Evolutionary conservation across 2,113 vertebrate genomes (phyloP).

Genomic region (Oryctolagus cuniculus): DNA sequence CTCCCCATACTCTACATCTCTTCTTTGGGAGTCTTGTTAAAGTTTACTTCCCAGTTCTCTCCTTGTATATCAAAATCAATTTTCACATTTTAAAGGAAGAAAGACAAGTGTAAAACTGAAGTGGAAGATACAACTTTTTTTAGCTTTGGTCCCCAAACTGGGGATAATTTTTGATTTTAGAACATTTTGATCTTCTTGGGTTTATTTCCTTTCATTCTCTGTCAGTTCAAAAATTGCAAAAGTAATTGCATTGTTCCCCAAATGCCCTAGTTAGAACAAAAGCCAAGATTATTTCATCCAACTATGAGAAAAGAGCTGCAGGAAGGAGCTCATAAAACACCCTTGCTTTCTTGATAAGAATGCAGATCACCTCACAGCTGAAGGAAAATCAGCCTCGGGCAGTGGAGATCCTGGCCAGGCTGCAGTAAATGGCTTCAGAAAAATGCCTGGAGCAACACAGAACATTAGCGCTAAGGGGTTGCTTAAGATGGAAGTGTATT

Average conservation of each 20-base stretch:
- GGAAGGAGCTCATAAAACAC: background rate
- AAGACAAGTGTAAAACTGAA: background rate
- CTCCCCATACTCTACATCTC: background rate
- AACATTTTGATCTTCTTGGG: conserved; percentile 44
- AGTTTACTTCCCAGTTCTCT: background rate
- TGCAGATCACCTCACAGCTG: background rate
- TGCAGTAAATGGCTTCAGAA: background rate
- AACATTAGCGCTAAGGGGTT: background rate
- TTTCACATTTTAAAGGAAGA: conserved; percentile 49
- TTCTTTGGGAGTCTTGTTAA: background rate
- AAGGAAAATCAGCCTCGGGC: conserved; percentile 24
- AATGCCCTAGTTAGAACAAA: conserved; percentile 59
- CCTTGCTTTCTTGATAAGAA: conserved; percentile 35
- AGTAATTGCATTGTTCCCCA: conserved; percentile 46
- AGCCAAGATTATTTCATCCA: conserved; percentile 18
- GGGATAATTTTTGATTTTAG: background rate
- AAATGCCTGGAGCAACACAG: conserved; percentile 18
- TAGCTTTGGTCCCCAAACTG: background rate
- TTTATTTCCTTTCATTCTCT: conserved; percentile 49
- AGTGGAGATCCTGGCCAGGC: background rate
- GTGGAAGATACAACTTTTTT: background rate
- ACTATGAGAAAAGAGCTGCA: background rate
- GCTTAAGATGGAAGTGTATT: conserved; percentile 35
- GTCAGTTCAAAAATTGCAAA: conserved; percentile 24
- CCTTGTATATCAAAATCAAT: background rate